phyloP scores from a whole-genome alignment of 2,797 vertebrate genomes.

The Zenarchopterus dispar region DNA sequence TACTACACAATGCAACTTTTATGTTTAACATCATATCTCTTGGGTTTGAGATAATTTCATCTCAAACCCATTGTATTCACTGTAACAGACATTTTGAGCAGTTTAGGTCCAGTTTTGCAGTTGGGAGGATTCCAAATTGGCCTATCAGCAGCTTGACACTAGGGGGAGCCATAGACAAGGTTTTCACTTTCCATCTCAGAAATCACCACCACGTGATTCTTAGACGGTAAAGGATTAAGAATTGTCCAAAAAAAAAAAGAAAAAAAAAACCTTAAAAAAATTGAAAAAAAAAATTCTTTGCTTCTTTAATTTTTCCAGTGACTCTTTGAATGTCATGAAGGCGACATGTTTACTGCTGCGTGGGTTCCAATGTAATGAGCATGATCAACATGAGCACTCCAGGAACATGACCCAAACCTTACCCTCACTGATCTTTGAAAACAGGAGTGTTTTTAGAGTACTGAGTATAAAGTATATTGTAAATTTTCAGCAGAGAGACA shows the following conservation, averaged over 20 bases:
- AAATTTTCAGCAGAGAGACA: no score
- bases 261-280: neutral
- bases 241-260: neutral
- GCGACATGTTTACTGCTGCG: no score
- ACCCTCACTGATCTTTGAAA: no score
- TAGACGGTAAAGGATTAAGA: neutral
- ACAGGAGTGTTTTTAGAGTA: no score
- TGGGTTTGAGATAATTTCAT: no score
- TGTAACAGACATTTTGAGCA: neutral
- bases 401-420: no score
- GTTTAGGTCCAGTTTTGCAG: neutral
- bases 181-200: conserved; percentile 3
- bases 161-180: conserved; percentile 44
- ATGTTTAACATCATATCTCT: no score
- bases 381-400: no score
- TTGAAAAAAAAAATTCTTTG: neutral
- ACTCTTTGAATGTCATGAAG: neutral
- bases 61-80: neutral
- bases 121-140: conserved; percentile 2
- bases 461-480: no score
- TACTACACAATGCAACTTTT: no score
- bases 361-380: no score
- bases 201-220: no score
- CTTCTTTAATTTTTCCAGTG: neutral
- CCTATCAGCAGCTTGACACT: conserved; percentile 28